Evolutionary conservation across 2,888 invertebrate species (phyloP).

Genomic region (Bhutanitis thaidina): DNA sequence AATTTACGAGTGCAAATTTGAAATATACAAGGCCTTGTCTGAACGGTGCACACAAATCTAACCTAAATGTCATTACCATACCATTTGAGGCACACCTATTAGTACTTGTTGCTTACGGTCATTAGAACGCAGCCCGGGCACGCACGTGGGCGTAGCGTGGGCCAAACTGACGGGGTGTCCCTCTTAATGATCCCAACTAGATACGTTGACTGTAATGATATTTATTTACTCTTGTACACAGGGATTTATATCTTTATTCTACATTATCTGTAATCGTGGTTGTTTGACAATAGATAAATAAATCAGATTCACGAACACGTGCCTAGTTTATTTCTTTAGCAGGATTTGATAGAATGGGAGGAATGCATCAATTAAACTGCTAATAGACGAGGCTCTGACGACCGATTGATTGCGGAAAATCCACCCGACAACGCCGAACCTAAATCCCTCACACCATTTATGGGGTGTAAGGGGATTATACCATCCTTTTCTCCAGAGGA

Average conservation of each 20-base stretch:
- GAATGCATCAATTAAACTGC: no score
- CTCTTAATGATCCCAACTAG: slow-evolving; percentile 14
- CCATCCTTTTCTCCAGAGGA: no score
- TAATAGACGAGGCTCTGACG: no score
- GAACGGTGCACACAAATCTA: neutral
- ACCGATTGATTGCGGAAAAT: no score
- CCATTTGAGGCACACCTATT: slow-evolving; percentile 14
- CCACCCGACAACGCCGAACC: no score
- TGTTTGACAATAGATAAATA: neutral
- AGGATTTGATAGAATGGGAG: no score
- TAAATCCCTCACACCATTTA: no score
- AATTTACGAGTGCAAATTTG: slow-evolving; percentile 1
- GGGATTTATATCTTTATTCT: slow-evolving; percentile 4
- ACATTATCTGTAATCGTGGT: neutral
- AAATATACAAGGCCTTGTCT: neutral
- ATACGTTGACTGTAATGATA: slow-evolving; percentile 14
- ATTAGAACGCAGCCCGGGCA: slow-evolving; percentile 10
- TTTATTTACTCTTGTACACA: slow-evolving; percentile 11
- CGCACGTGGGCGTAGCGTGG: slow-evolving; percentile 18
- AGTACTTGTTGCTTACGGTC: slow-evolving; percentile 16
- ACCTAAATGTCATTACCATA: slow-evolving; percentile 1
- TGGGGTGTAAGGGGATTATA: no score
- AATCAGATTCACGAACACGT: neutral
- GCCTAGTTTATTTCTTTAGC: no score
- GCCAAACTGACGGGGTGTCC: slow-evolving; percentile 12